phyloP scores from a whole-genome alignment of 2,113 vertebrate species.

The Lonchura striata region DNA sequence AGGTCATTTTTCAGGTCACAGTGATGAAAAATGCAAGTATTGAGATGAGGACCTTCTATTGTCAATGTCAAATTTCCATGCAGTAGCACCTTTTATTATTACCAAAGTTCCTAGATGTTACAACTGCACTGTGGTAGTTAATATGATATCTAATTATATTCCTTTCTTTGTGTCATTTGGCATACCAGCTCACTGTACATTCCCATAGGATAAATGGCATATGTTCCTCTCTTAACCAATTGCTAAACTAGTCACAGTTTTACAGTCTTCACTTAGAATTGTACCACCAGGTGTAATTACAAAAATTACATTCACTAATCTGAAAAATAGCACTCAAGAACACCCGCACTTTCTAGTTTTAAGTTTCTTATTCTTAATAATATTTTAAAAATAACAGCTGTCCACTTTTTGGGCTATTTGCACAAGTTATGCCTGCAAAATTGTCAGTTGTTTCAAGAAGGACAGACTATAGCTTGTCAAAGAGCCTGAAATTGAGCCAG shows the following conservation, averaged over 20 bases:
- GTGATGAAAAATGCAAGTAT: not conserved
- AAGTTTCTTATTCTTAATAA: not conserved
- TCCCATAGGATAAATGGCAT: not conserved
- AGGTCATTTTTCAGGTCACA: not conserved
- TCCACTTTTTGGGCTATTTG: constrained; percentile 16
- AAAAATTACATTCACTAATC: not conserved
- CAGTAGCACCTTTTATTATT: not conserved
- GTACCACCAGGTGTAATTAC: not conserved
- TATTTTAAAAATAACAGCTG: not conserved
- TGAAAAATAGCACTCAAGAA: not conserved
- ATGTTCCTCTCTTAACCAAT: not conserved
- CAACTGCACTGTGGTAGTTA: not conserved
- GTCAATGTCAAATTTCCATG: not conserved
- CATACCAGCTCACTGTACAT: not conserved
- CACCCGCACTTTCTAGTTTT: not conserved
- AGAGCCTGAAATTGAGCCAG: constrained; percentile 35
- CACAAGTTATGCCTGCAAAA: not conserved
- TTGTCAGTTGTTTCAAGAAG: not conserved
- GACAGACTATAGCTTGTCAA: constrained; percentile 43
- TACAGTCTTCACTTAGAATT: not conserved
- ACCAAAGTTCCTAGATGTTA: not conserved
- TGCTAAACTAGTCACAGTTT: not conserved
- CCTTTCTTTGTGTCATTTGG: not conserved
- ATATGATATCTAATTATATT: not conserved
- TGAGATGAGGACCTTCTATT: not conserved